Evolutionary conservation across 1,140 invertebrate genomes (phyloP).

Genomic region (Ruditapes philippinarum): DNA sequence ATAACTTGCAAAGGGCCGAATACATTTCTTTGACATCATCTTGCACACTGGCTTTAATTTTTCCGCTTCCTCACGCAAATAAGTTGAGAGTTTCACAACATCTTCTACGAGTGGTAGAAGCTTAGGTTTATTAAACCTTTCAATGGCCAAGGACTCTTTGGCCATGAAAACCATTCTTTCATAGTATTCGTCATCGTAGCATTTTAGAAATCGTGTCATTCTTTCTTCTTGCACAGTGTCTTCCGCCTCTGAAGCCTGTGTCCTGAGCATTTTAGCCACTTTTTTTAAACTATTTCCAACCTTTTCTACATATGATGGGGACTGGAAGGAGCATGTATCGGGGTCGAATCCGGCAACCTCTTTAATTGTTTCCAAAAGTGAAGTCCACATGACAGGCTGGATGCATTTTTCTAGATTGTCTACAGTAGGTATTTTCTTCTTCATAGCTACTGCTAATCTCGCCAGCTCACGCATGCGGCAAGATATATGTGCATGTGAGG

Average conservation of each 20-base stretch:
- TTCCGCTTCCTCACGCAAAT: neutral
- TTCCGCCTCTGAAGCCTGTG: conserved; percentile 17
- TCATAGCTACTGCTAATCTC: neutral
- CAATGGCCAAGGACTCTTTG: neutral
- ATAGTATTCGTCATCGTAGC: conserved; percentile 8
- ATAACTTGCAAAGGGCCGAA: neutral
- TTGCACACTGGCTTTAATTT: no score
- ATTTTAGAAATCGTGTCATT: neutral
- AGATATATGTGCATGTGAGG: conserved; percentile 13
- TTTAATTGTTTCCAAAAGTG: neutral
- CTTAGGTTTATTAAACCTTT: neutral
- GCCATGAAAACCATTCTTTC: neutral
- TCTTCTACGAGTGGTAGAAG: conserved; percentile 29
- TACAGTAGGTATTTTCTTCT: neutral
- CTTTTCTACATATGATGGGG: neutral
- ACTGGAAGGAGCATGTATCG: neutral
- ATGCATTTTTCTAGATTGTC: neutral
- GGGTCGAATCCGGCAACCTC: neutral
- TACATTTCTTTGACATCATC: no score
- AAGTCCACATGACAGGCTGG: conserved; percentile 2
- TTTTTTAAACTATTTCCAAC: conserved; percentile 32
- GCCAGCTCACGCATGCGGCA: conserved; percentile 3
- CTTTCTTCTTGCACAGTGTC: neutral
- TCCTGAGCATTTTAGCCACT: conserved; percentile 30
- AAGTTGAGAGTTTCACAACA: conserved; percentile 30